phyloP scores from a whole-genome alignment of 2,888 invertebrate genomes.

The Drosophila mayaguana region DNA sequence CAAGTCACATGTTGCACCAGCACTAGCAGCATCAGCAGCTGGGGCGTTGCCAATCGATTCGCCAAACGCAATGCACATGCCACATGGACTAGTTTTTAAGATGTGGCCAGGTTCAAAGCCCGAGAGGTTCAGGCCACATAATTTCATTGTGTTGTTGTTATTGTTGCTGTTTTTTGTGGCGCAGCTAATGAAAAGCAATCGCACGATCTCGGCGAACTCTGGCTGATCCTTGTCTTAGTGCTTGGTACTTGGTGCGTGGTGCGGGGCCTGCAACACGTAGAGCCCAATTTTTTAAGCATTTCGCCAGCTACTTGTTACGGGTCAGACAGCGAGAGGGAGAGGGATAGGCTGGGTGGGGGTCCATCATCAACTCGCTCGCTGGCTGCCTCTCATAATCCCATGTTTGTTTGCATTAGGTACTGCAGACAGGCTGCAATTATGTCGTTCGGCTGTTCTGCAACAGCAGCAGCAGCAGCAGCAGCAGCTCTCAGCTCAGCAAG shows the following conservation, averaged over 20 bases:
- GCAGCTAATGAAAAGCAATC: slow-evolving; percentile 78
- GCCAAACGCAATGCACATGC: slow-evolving; percentile 73
- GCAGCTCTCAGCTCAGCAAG: slow-evolving; percentile 28
- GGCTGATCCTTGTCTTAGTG: slow-evolving; percentile 26
- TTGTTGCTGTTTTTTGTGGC: slow-evolving; percentile 63
- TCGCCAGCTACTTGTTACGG: slow-evolving; percentile 77
- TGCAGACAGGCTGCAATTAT: slow-evolving; percentile 78
- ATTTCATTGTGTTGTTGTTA: background rate
- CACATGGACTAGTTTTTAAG: slow-evolving; percentile 60
- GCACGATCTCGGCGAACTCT: slow-evolving; percentile 65
- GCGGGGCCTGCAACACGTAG: slow-evolving; percentile 71
- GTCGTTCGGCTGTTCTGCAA: slow-evolving; percentile 64
- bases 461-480: slow-evolving; percentile 36
- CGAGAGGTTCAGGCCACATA: slow-evolving; percentile 54
- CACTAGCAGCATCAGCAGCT: slow-evolving; percentile 18
- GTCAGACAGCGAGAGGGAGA: slow-evolving; percentile 47
- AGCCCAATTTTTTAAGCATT: slow-evolving; percentile 74
- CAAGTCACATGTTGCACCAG: slow-evolving; percentile 59
- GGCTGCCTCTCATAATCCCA: slow-evolving; percentile 73
- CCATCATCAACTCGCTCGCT: slow-evolving; percentile 58
- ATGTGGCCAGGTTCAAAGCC: slow-evolving; percentile 41
- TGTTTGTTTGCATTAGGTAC: slow-evolving; percentile 80
- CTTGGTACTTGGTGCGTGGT: slow-evolving; percentile 63
- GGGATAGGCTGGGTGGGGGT: slow-evolving; percentile 23
- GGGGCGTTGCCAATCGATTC: slow-evolving; percentile 76